Percentiles rank a stretch among this genome's conserved stretches.
phyloP scores from a whole-genome alignment of 35 echinoderm and acorn worm genomes.

The Apostichopus californicus region DNA sequence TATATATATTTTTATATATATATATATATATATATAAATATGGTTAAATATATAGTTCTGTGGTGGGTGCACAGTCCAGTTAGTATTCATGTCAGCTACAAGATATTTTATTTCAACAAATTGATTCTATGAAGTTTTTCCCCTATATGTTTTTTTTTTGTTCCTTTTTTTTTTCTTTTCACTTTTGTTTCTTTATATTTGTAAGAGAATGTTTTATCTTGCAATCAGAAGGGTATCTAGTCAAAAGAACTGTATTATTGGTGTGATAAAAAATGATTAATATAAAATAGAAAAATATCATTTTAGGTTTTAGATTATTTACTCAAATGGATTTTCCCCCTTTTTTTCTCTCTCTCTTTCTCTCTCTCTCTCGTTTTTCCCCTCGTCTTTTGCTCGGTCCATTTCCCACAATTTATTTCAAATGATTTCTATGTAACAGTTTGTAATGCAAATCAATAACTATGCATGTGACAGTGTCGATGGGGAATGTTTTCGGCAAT shows the following conservation, averaged over 20 bases:
- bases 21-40: neutral
- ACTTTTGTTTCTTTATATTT: neutral
- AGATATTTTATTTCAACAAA: constrained; percentile 11
- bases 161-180: neutral
- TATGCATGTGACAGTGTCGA: too few species aligned
- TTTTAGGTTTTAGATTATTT: too few species aligned
- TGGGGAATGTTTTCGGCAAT: too few species aligned
- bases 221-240: neutral
- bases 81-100: constrained; percentile 44
- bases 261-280: too few species aligned
- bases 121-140: neutral
- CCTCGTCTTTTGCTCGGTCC: too few species aligned
- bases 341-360: neutral
- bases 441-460: too few species aligned
- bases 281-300: too few species aligned
- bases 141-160: neutral
- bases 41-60: constrained; percentile 13
- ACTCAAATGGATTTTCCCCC: neutral
- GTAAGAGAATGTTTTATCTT: neutral
- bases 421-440: too few species aligned
- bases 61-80: constrained; percentile 2
- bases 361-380: neutral
- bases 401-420: too few species aligned
- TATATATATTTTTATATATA: constrained; percentile 46
- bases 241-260: neutral